Conservation (phyloP, 2,888 invertebrate genomes). For the Drepanosiphum platanoidis region DNA sequence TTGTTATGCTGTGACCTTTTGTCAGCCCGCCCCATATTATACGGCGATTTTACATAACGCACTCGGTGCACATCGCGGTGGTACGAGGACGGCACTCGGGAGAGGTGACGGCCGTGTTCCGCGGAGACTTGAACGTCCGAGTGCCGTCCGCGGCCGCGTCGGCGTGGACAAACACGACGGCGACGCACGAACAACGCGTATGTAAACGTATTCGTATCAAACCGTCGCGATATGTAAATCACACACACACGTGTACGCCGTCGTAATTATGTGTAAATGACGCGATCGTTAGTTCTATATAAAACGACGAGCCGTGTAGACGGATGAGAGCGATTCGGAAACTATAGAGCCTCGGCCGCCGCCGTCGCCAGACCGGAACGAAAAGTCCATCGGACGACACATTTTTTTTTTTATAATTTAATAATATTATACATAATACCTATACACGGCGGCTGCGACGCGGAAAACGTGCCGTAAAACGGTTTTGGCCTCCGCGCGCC, state of each 20-base stretch:
- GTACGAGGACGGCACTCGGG: background rate
- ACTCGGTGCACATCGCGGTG: background rate
- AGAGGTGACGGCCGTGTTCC: background rate
- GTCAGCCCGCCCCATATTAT: no score
- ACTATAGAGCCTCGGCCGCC: background rate
- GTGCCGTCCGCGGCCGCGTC: background rate
- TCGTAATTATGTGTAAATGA: background rate
- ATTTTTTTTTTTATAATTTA: background rate
- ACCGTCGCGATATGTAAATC: background rate
- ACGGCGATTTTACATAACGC: no score
- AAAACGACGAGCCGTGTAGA: background rate
- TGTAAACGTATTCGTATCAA: background rate
- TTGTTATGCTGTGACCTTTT: no score
- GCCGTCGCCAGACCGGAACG: background rate
- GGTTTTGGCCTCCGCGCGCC: background rate
- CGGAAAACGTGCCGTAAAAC: background rate
- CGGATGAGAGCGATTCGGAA: background rate
- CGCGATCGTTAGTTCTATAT: background rate
- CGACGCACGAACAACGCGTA: background rate
- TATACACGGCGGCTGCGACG: background rate
- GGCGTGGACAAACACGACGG: background rate
- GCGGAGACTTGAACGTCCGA: background rate
- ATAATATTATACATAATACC: background rate
- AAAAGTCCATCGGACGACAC: background rate
- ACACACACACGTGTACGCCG: background rate